A percentile compares a stretch with the other conserved stretches of the same genome.
Conservation (phyloP, 2,797 vertebrate species). For the Lepilemur septentrionalis region DNA sequence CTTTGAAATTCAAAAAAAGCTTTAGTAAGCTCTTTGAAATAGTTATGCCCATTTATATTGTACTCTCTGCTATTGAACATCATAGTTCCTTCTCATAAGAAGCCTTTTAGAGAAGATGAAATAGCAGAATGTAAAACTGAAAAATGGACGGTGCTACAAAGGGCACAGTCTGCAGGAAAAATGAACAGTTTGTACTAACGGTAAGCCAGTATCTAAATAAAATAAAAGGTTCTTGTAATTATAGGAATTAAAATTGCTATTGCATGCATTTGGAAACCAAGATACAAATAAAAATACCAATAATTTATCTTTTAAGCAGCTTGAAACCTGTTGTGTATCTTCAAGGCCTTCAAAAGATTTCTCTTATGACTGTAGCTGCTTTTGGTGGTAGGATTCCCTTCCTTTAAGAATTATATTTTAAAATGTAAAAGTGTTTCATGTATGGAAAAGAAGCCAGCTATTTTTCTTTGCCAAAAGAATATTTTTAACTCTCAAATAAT, state of each 20-base stretch:
- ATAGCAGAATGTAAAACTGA: slow-evolving; percentile 89
- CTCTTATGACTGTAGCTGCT: slow-evolving; percentile 65
- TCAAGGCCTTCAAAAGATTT: slow-evolving; percentile 67
- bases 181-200: slow-evolving; percentile 76
- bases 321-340: slow-evolving; percentile 79
- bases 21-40: slow-evolving; percentile 90
- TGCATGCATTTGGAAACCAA: slow-evolving; percentile 86
- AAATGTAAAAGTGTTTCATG: slow-evolving; percentile 24
- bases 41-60: neutral
- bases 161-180: slow-evolving; percentile 83
- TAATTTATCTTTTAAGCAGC: slow-evolving; percentile 86
- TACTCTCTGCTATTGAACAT: slow-evolving; percentile 85
- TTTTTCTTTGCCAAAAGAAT: slow-evolving; percentile 19
- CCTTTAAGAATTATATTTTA: slow-evolving; percentile 48
- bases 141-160: slow-evolving; percentile 86
- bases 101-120: slow-evolving; percentile 89
- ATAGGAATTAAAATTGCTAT: slow-evolving; percentile 86
- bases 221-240: slow-evolving; percentile 85
- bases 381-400: slow-evolving; percentile 59
- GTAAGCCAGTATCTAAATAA: slow-evolving; percentile 83
- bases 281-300: slow-evolving; percentile 75
- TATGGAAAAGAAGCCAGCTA: neutral
- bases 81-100: slow-evolving; percentile 85
- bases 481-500: slow-evolving; percentile 32
- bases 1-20: slow-evolving; percentile 86